Conservation (phyloP, 2,797 vertebrate species). For the Petrocephalus schoutedeni region DNA sequence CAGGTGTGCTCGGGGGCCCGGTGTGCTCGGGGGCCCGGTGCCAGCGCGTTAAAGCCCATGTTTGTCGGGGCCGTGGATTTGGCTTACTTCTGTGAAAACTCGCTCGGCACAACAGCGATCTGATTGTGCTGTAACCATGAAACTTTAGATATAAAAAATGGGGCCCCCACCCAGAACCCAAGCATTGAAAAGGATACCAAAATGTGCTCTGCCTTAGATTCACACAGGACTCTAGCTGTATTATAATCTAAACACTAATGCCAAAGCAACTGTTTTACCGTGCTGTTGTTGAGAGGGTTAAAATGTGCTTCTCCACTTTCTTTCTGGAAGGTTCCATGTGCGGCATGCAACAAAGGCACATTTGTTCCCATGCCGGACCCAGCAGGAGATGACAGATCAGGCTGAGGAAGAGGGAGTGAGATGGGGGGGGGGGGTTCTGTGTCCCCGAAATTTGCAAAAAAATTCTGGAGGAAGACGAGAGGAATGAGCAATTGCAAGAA, state of each 20-base stretch:
- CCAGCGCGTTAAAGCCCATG: neutral
- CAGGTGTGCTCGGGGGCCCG: constrained; percentile 20
- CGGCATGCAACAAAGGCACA: neutral
- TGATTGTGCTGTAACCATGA: neutral
- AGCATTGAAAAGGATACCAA: neutral
- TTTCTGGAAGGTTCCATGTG: neutral
- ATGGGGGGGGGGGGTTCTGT: neutral
- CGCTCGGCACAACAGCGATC: constrained; percentile 17
- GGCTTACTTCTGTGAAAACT: neutral
- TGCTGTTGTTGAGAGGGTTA: neutral
- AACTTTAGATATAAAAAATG: constrained; percentile 1
- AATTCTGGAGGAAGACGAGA: neutral
- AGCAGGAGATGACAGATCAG: constrained; percentile 12
- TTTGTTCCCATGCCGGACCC: neutral
- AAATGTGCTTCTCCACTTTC: neutral
- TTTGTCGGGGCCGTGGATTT: neutral
- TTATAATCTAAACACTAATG: neutral
- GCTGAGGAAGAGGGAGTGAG: neutral
- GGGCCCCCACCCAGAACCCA: neutral
- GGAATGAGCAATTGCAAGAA: neutral
- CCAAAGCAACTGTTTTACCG: neutral
- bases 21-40: constrained; percentile 29
- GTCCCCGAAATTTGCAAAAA: neutral
- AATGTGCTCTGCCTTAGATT: neutral
- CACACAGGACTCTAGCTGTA: neutral